Percentiles rank a stretch among this genome's conserved stretches.
These are phyloP conservation scores for Euphonia xanthogaster DNA, from an alignment of 2,797 vertebrate genomes.

Conservation along the genomic window DNA sequence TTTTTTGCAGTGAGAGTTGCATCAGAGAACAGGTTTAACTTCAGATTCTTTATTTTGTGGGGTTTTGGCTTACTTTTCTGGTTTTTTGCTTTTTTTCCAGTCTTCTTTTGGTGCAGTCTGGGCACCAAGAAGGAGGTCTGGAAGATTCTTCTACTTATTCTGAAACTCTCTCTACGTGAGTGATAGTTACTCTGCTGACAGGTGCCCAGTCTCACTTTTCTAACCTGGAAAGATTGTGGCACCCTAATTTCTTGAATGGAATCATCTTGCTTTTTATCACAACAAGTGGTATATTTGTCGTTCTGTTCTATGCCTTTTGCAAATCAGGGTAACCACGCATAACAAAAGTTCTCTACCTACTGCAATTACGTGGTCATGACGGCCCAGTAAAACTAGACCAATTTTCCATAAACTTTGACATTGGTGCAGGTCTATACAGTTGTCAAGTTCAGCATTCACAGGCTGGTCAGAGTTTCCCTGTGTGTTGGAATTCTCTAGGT, in stretches of 20 bases:
- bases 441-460: background rate
- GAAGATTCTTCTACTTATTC: background rate
- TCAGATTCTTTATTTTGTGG: background rate
- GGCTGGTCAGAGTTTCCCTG: background rate
- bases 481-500: background rate
- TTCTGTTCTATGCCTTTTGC: background rate
- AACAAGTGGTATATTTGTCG: background rate
- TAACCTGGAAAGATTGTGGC: background rate
- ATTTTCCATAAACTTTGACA: background rate
- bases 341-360: background rate
- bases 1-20: background rate
- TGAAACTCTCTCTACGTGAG: accelerated
- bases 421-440: background rate
- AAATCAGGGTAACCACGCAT: background rate
- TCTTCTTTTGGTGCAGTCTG: background rate
- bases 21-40: background rate
- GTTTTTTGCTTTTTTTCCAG: background rate
- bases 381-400: background rate
- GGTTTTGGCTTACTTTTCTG: background rate
- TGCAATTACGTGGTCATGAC: background rate
- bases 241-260: background rate
- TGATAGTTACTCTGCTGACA: background rate
- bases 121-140: background rate
- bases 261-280: background rate
- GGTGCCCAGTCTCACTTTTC: background rate